These are phyloP conservation scores for Typhlichthys subterraneus DNA, from an alignment of 2,797 vertebrate genomes.

Conservation along the genomic window DNA sequence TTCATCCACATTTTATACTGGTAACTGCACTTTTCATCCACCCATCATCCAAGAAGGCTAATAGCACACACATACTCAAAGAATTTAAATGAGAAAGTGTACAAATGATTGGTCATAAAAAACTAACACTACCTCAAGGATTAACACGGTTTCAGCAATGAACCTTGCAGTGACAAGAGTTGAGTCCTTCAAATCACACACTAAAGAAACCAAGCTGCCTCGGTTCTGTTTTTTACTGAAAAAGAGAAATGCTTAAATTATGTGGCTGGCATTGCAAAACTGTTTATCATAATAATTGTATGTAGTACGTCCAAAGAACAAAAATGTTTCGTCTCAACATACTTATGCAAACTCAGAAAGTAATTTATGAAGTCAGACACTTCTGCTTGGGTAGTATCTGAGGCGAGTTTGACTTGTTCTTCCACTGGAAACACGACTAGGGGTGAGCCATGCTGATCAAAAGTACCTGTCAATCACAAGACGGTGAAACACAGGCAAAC, in stretches of 20 bases:
- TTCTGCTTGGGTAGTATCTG: constrained; percentile 66
- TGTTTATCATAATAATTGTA: not conserved
- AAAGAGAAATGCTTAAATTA: not conserved
- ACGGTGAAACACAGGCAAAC: not conserved
- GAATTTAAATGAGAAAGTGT: too few relatives aligned
- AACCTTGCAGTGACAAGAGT: constrained; percentile 37
- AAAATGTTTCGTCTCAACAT: constrained; percentile 15
- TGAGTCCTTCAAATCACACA: constrained; percentile 71
- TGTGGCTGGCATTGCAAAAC: not conserved
- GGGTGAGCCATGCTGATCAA: constrained; percentile 77
- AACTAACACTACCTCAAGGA: constrained; percentile 69
- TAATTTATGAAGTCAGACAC: constrained; percentile 76
- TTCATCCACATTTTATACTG: too few relatives aligned
- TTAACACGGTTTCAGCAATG: constrained; percentile 67
- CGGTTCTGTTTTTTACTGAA: constrained; percentile 67
- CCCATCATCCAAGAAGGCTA: too few relatives aligned
- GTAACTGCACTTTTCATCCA: too few relatives aligned
- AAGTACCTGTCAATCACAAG: constrained; percentile 61
- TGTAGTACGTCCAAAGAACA: too few relatives aligned
- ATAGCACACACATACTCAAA: too few relatives aligned
- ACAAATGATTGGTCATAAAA: not conserved
- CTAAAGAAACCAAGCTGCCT: constrained; percentile 65
- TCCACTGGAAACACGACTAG: constrained; percentile 75
- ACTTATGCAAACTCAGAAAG: constrained; percentile 75
- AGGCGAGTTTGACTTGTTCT: constrained; percentile 55